Evolutionary conservation across 2,113 vertebrate genomes (phyloP).

Genomic region (Etheostoma spectabile): DNA sequence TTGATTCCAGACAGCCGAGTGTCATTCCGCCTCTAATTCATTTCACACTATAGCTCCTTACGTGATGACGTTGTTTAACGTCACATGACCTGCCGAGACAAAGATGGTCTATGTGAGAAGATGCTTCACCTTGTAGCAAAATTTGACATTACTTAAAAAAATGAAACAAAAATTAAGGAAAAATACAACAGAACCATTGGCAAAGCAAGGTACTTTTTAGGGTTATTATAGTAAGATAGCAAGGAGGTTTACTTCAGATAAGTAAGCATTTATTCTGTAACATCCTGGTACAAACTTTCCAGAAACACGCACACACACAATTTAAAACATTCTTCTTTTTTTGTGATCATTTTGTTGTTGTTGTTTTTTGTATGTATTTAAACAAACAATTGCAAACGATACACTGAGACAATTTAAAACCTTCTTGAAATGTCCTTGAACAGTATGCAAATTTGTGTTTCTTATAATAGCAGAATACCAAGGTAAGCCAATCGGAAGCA

Average conservation of each 20-base stretch:
- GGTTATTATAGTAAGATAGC: background rate
- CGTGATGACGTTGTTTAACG: conserved; percentile 58
- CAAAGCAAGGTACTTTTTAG: background rate
- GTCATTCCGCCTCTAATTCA: conserved; percentile 32
- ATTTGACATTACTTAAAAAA: background rate
- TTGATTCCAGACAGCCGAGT: accelerated
- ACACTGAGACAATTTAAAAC: no score
- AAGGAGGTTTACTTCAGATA: background rate
- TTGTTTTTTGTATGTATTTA: no score
- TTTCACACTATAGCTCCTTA: conserved; percentile 12
- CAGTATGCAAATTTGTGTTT: no score
- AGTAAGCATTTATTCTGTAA: background rate
- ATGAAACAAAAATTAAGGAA: no score
- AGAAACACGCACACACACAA: background rate
- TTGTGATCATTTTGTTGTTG: no score
- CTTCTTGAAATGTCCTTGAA: background rate
- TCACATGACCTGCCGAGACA: background rate
- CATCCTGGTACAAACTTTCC: background rate
- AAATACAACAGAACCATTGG: background rate
- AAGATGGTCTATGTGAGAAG: accelerated
- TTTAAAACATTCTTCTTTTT: no score
- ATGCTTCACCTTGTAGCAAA: background rate
- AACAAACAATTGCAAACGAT: no score
- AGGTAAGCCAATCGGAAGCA: no score
- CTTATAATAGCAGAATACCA: no score